Conservation (phyloP, 1,140 invertebrate genomes). For the Drosophila biarmipes region DNA sequence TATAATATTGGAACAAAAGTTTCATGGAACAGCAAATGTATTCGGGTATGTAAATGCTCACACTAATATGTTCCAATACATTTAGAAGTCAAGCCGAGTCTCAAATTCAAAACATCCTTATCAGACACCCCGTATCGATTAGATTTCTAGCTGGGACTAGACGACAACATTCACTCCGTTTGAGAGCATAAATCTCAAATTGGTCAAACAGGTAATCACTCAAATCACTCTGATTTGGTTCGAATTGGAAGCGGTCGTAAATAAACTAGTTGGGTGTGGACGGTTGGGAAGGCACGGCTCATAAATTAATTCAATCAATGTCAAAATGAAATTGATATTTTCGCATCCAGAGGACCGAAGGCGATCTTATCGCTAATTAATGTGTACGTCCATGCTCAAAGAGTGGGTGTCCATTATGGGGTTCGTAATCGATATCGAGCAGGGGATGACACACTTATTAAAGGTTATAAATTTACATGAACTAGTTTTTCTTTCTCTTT, state of each 20-base stretch:
- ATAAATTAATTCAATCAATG: slow-evolving; percentile 79
- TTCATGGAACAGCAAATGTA: no score
- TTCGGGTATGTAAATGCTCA: no score
- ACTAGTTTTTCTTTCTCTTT: slow-evolving; percentile 39
- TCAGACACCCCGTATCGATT: slow-evolving; percentile 10
- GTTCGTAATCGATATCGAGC: slow-evolving; percentile 25
- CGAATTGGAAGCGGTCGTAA: slow-evolving; percentile 59
- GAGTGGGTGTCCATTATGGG: slow-evolving; percentile 22
- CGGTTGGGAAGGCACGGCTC: slow-evolving; percentile 26
- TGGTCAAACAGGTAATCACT: slow-evolving; percentile 71
- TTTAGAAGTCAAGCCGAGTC: neutral
- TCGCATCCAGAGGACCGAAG: slow-evolving; percentile 35
- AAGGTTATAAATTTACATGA: slow-evolving; percentile 51
- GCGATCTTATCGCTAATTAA: slow-evolving; percentile 76
- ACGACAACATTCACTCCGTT: slow-evolving; percentile 17
- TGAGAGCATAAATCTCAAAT: slow-evolving; percentile 69
- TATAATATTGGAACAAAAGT: no score
- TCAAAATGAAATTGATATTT: slow-evolving; percentile 65
- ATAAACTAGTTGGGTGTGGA: slow-evolving; percentile 31
- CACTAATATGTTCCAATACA: neutral
- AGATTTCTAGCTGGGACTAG: slow-evolving; percentile 6
- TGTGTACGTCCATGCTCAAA: slow-evolving; percentile 31
- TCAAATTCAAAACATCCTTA: slow-evolving; percentile 6
- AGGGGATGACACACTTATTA: slow-evolving; percentile 52
- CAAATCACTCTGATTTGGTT: slow-evolving; percentile 72